Conservation (phyloP, 1,140 invertebrate species). For the Drosophila setifemur region DNA sequence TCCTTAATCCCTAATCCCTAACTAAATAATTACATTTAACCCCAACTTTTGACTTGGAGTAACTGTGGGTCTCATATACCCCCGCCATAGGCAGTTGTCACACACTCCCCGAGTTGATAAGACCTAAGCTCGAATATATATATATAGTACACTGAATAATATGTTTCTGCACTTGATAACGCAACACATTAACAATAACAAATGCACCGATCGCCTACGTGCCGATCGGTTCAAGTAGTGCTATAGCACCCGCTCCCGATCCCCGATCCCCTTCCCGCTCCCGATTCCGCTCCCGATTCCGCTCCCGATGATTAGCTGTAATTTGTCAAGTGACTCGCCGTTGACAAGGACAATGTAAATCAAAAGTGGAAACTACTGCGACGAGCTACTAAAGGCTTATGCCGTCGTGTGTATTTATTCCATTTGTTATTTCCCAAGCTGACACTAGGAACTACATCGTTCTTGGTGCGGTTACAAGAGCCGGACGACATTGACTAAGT, state of each 20-base stretch:
- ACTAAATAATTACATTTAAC: too few relatives aligned
- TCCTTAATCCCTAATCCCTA: too few relatives aligned
- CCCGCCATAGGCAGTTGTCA: not conserved
- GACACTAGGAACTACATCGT: not conserved
- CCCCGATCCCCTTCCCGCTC: slow-evolving; percentile 18
- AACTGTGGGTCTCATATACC: not conserved
- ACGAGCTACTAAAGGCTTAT: not conserved
- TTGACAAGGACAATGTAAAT: slow-evolving; percentile 65
- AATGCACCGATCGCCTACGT: slow-evolving; percentile 35
- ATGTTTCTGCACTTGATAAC: slow-evolving; percentile 77
- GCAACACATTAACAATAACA: slow-evolving; percentile 25
- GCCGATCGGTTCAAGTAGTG: slow-evolving; percentile 17
- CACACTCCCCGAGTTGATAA: slow-evolving; percentile 12
- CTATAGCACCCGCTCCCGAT: slow-evolving; percentile 19
- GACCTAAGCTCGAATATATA: slow-evolving; percentile 17
- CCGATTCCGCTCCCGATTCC: slow-evolving; percentile 13
- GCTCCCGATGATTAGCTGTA: slow-evolving; percentile 63
- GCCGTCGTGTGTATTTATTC: too few relatives aligned
- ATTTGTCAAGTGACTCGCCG: slow-evolving; percentile 56
- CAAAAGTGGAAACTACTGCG: slow-evolving; percentile 7
- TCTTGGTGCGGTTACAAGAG: slow-evolving; percentile 7
- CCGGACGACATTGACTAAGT: slow-evolving; percentile 19
- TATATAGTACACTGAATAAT: slow-evolving; percentile 34
- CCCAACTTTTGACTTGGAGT: too few relatives aligned
- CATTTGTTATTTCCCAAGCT: not conserved